Evolutionary conservation across 2,113 vertebrate genomes (phyloP).

Genomic region (Rhabdomys dilectus): DNA sequence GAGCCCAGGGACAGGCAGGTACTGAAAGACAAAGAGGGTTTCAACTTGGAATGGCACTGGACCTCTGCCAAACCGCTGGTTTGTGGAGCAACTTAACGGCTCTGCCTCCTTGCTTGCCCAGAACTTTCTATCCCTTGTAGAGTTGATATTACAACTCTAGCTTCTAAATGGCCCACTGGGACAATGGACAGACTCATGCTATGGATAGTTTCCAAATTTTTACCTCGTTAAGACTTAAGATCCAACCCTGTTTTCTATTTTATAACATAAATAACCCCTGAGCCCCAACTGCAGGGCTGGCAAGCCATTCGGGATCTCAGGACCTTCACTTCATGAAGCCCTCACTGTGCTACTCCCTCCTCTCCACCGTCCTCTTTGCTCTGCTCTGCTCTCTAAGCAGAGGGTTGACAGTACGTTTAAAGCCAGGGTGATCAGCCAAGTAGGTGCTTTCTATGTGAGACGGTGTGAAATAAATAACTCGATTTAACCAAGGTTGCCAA

Average conservation of each 20-base stretch:
- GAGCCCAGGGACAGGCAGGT: background rate
- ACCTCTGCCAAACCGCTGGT: background rate
- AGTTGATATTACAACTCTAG: background rate
- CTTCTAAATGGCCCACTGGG: background rate
- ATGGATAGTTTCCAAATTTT: background rate
- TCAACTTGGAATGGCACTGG: background rate
- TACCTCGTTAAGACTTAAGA: too few relatives aligned
- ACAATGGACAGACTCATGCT: background rate
- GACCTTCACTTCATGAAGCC: background rate
- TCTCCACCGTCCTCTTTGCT: background rate
- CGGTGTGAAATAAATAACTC: background rate
- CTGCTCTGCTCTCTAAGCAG: background rate
- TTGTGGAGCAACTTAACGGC: background rate
- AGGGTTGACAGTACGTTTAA: background rate
- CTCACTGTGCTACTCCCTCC: background rate
- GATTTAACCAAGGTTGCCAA: background rate
- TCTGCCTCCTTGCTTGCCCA: background rate
- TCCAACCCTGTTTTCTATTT: background rate
- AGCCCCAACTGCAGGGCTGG: background rate
- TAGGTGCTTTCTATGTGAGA: background rate
- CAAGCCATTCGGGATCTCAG: background rate
- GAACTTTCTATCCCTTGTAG: background rate
- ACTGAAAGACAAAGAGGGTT: background rate
- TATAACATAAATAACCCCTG: background rate
- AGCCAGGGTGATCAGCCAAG: background rate